Evolutionary conservation across 1,140 invertebrate species (phyloP).

Genomic region (Dryas iulia): DNA sequence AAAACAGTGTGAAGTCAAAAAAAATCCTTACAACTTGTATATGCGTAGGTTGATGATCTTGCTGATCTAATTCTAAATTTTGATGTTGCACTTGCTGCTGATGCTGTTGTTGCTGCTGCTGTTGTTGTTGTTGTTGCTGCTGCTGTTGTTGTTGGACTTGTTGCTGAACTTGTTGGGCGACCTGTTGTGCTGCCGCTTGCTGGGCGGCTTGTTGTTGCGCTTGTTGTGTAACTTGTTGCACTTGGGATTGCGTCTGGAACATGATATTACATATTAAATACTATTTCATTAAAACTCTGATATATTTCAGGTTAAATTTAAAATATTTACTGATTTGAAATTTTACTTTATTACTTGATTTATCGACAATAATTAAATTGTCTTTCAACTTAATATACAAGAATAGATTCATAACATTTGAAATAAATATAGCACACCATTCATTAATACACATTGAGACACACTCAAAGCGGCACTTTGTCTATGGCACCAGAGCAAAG

Average conservation of each 20-base stretch:
- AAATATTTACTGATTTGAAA: no score
- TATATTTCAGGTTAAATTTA: no score
- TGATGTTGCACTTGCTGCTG: slow-evolving; percentile 48
- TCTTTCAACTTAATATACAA: not conserved
- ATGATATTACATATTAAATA: no score
- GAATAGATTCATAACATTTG: no score
- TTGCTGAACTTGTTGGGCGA: slow-evolving; percentile 54
- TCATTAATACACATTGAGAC: no score
- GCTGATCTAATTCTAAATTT: slow-evolving; percentile 51
- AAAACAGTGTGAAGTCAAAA: not conserved
- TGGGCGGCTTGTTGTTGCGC: slow-evolving; percentile 49
- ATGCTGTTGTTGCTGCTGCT: slow-evolving; percentile 46
- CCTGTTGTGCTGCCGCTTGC: slow-evolving; percentile 54
- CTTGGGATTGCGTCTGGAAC: slow-evolving; percentile 54
- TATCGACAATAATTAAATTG: no score
- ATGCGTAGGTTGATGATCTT: slow-evolving; percentile 61
- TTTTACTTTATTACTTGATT: no score
- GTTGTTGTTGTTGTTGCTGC: slow-evolving; percentile 47
- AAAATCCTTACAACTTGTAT: slow-evolving; percentile 56
- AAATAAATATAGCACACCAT: no score
- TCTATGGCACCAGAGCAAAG: no score
- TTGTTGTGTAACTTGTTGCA: slow-evolving; percentile 52
- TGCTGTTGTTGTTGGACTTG: slow-evolving; percentile 52
- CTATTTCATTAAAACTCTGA: no score
- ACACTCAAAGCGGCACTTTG: no score